phyloP scores from a whole-genome alignment of 2,888 invertebrate species.

The Hydroisotoma schaefferi region DNA sequence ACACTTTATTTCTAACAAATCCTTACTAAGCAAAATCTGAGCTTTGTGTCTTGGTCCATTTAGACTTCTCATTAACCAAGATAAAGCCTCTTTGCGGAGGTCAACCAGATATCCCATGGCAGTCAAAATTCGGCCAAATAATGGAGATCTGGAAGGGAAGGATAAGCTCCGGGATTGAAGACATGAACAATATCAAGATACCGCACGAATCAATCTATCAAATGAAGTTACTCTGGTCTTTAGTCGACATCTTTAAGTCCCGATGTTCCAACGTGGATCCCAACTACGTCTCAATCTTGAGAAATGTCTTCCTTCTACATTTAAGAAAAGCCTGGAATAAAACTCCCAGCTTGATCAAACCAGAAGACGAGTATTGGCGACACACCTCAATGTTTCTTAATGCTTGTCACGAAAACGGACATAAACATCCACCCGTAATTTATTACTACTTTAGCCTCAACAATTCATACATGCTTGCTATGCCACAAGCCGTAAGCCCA shows the following conservation, averaged over 20 bases:
- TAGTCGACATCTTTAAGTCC: background rate
- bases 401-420: background rate
- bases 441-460: too few relatives aligned
- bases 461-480: too few relatives aligned
- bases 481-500: too few relatives aligned
- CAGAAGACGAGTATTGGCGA: background rate
- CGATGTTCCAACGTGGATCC: background rate
- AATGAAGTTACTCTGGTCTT: background rate
- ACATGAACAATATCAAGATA: background rate
- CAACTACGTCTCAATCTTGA: background rate
- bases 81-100: background rate
- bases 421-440: too few relatives aligned
- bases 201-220: background rate
- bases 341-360: background rate
- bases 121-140: background rate
- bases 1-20: too few relatives aligned
- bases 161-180: background rate
- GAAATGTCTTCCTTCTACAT: background rate
- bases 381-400: background rate
- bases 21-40: too few relatives aligned
- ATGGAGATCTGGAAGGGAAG: slow-evolving; percentile 8
- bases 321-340: background rate
- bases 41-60: too few relatives aligned
- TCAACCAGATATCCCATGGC: background rate
- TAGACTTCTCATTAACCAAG: background rate